Percentiles rank a stretch among this genome's conserved stretches.
Evolutionary conservation across 2,113 vertebrate species (phyloP).

Genomic region (Ardeotis arabs): DNA sequence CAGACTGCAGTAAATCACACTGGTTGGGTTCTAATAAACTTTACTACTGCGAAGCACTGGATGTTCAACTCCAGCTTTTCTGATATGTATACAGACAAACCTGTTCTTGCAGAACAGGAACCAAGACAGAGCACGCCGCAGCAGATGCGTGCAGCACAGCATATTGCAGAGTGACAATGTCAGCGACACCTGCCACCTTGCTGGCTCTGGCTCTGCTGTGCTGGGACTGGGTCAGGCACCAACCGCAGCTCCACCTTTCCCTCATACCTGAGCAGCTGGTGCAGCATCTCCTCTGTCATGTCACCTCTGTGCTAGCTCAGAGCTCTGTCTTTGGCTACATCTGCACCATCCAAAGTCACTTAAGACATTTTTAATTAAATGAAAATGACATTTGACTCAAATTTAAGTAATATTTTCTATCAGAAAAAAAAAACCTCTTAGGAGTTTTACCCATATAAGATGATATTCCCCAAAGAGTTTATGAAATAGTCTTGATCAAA

Average conservation of each 20-base stretch:
- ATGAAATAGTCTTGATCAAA: not conserved
- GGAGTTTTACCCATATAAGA: not conserved
- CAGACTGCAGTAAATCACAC: not conserved
- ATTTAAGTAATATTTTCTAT: not conserved
- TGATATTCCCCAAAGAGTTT: not conserved
- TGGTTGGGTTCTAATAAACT: not conserved
- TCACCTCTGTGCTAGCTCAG: not conserved
- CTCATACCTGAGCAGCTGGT: not conserved
- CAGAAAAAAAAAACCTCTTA: not conserved
- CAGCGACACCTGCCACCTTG: not conserved
- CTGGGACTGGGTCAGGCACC: not conserved
- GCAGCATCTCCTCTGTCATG: not conserved
- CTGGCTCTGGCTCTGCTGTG: not conserved
- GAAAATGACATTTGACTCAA: not conserved
- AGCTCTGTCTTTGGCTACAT: not conserved
- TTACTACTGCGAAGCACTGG: not conserved
- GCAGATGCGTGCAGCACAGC: not conserved
- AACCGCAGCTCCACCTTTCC: not conserved
- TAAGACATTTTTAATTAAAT: not conserved
- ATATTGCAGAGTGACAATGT: accelerated
- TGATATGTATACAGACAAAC: not conserved
- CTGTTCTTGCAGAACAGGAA: not conserved
- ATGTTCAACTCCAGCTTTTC: not conserved
- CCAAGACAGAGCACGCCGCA: not conserved
- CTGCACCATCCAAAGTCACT: not conserved